Evolutionary conservation across 2,797 vertebrate genomes (phyloP), one percentile per base, ranked within the genome.

Genomic region (Oryzias dopingdopingensis): DNA sequence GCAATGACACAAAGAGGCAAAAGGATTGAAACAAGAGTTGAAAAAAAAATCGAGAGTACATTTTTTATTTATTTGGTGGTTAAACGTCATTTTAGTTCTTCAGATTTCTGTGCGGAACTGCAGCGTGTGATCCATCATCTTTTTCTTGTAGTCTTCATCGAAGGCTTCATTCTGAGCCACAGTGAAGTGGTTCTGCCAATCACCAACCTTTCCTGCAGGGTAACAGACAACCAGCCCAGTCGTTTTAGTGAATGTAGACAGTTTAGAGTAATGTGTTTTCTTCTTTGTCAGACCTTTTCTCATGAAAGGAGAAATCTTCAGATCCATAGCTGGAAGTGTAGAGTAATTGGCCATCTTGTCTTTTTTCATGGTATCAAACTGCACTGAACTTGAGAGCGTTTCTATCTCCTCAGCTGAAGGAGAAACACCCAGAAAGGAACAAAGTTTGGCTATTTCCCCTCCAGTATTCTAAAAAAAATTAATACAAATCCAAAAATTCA

Each of bases 331-430:
- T 0, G 22, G 53, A 0, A 85, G 0, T 2, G 73, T 76, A 14
- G 76, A 93, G 44, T 76, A 67, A 56, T 82, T 83, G 43, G 26
- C 6, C 76, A 76, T 80, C 24, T 50, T 1, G 17, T 86, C 90
- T 22, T 90, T 80, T 73, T 93, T 92, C 95, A 96, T 95, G 42
- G 59, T 32, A 53, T 93, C 86, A 8, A 96, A 96, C 42, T 91
- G 91, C 0, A 89, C 91, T 15, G 73, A 77, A 5, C 3, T 53
- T 7, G 50, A 44, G 4, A 95, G 82, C 16, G 51, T 57, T n/a
- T 92, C 76, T 60, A 90, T 83, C 1, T 68, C 72, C 0, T 85
- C 86, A 1, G 70, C 76, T 0, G 86, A 67, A 47, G 88, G 40
- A 16, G 91, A 79, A 60, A 79, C 50, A 16, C 70, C 76, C 0